Base-by-base conservation (phyloP, 2,888 invertebrate species). In the Pecten maximus region DNA sequence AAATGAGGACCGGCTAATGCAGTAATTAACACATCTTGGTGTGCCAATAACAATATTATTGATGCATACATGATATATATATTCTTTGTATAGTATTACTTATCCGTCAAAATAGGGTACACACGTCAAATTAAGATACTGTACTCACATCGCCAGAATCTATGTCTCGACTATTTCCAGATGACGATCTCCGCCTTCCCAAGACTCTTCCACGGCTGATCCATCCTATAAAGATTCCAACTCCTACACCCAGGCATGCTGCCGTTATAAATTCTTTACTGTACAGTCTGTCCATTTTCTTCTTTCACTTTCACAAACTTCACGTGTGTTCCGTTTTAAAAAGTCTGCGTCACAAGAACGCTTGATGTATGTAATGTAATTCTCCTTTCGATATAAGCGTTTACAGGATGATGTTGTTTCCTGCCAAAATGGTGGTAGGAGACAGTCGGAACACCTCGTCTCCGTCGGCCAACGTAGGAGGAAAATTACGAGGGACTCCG, bases 221-320 rank as follows among this genome's bases (percentile, higher is more conserved):
- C 93, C 93, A 93, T 44, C 93, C 93, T 86, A 92, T 86, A 23
- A 91, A 90, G 40, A 93, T 60, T 4, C 93, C 93, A 40, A 93
- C 88, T 28, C 93, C 93, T 4, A 93, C 87, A 40, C 93, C 93
- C 28, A 92, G 60, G 35, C 74, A 74, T 19, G 35, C 16, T 8
- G 74, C 74, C 1, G 74, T 35, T 3, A 74, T 74, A 28, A 74
- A 28, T 15, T 74, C 74, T 28, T 74, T 74, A 35, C 28, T 74
- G 16, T 35, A 12, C 35, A 74, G 35, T 74, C 35, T 74, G 74
- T 74, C 74, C 74, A 74, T 74, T 28, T 60, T 28, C 60, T 74
- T 74, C 74, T 74, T 74, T 74, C 74, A 74, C 74, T 74, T 74
- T 74, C 74, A 74, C 74, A 12, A n/a, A n/a, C n/a, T 19, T 54